Evolutionary conservation across 2,888 invertebrate genomes (phyloP).

Genomic region (Nycteola revayana): DNA sequence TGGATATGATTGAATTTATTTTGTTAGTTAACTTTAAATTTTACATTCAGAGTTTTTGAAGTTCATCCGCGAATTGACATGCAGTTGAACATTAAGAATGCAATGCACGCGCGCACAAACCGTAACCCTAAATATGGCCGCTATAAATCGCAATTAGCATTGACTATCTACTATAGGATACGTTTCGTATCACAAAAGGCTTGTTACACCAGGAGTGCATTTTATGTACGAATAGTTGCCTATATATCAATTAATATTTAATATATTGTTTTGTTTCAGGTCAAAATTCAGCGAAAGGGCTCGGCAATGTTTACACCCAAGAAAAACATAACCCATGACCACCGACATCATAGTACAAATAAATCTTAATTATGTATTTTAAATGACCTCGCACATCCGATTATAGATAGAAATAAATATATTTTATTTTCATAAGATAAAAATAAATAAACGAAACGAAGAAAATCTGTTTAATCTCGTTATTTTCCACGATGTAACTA

Average conservation of each 20-base stretch:
- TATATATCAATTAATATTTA: too few relatives aligned
- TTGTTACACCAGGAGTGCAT: too few relatives aligned
- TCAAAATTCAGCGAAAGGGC: constrained; percentile 54
- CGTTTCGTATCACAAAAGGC: constrained; percentile 43
- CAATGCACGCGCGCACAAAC: constrained; percentile 53
- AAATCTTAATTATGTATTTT: constrained; percentile 32
- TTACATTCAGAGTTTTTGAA: too few relatives aligned
- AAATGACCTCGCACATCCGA: constrained; percentile 60
- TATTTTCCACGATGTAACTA: not conserved
- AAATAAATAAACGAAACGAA: constrained; percentile 14
- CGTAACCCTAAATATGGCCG: constrained; percentile 67
- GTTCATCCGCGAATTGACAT: too few relatives aligned
- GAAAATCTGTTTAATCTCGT: constrained; percentile 1
- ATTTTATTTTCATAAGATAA: constrained; percentile 27
- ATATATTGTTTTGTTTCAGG: constrained; percentile 55
- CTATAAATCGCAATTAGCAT: constrained; percentile 75
- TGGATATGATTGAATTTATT: too few relatives aligned
- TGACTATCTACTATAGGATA: constrained; percentile 39
- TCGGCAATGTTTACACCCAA: constrained; percentile 75
- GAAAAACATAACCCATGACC: constrained; percentile 57
- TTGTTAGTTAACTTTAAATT: too few relatives aligned
- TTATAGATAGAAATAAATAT: constrained; percentile 21
- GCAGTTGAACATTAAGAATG: constrained; percentile 46
- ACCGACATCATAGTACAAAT: constrained; percentile 59
- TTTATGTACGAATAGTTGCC: constrained; percentile 34